Conservation (phyloP, 1,140 invertebrate species). For the Diachasma alloeum region DNA sequence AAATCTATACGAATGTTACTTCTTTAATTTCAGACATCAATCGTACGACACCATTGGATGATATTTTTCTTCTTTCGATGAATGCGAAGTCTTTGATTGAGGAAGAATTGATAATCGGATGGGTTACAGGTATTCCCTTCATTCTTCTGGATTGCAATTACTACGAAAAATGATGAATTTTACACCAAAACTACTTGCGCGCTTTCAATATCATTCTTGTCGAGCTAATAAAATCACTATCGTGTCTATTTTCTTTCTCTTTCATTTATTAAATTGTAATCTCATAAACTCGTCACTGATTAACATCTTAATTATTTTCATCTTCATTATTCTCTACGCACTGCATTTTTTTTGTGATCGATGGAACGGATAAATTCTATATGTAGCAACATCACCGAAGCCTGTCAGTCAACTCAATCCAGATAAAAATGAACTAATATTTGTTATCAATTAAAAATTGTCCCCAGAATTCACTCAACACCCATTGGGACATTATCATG, state of each 20-base stretch:
- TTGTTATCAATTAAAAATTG: background rate
- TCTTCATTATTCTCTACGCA: background rate
- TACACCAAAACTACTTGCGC: conserved; percentile 45
- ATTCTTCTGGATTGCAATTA: conserved; percentile 11
- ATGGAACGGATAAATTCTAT: conserved; percentile 57
- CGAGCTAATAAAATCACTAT: conserved; percentile 61
- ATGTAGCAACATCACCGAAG: conserved; percentile 39
- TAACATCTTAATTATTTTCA: conserved; percentile 51
- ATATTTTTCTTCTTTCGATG: conserved; percentile 15
- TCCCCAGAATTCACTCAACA: background rate
- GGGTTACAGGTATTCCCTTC: conserved; percentile 6
- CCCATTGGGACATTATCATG: conserved; percentile 27
- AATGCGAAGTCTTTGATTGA: no score
- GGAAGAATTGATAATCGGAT: conserved; percentile 20
- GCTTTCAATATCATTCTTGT: conserved; percentile 29
- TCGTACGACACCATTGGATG: conserved; percentile 30
- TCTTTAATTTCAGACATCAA: conserved; percentile 29
- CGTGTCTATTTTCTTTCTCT: conserved; percentile 48
- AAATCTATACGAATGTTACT: background rate
- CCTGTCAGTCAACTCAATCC: conserved; percentile 17
- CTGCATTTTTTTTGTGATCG: conserved; percentile 31
- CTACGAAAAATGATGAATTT: conserved; percentile 38
- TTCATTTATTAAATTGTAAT: conserved; percentile 34
- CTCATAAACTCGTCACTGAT: conserved; percentile 59
- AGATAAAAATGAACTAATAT: conserved; percentile 15